Evolutionary conservation across 2,888 invertebrate species (phyloP), one percentile per base, ranked within the genome.

Genomic region (Timema cristinae): DNA sequence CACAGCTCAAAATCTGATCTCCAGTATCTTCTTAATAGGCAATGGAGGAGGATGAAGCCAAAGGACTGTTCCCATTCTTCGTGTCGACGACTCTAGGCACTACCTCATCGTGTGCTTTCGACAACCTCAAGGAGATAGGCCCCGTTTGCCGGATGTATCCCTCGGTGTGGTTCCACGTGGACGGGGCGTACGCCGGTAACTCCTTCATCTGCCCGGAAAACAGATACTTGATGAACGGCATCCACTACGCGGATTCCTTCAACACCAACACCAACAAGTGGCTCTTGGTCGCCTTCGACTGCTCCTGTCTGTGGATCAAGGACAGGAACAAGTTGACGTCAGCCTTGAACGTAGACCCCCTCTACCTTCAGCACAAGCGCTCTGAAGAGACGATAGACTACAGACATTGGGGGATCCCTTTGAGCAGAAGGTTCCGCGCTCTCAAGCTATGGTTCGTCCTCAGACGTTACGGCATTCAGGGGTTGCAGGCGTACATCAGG

Each of bases 261-360:
- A 94, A 94, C 80, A 91, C 92, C 10, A 95, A 95, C 80, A 92
- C 95, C 0, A 94, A 94, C 81, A 95, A 95, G 82, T 92, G 94
- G 89, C 83, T 95, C 79, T 83, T 95, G 71, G 91, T 92, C 6
- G 92, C 91, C 81, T 94, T 93, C 77, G 95, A 95, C 80, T 93
- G 93, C 76, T 92, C 94, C 0, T 89, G 91, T 16, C 85, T 95
- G 80, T 95, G 95, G 95, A 93, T 89, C 68, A 63, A 71, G 71
- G 91, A 94, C 79, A 86, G 90, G 59, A 90, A 91, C 79, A 87
- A 88, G 72, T 83, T 95, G 68, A 94, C 94, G 5, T 89, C 90
- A 50, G 94, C 94, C 0, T 83, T 96, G n/a, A 86, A 92, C 32
- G 94, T 95, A 0, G 93, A 95, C 83, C 94, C 95, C 0, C 81